Conservation (phyloP, 1,140 invertebrate species). For the Pissodes strobi region DNA sequence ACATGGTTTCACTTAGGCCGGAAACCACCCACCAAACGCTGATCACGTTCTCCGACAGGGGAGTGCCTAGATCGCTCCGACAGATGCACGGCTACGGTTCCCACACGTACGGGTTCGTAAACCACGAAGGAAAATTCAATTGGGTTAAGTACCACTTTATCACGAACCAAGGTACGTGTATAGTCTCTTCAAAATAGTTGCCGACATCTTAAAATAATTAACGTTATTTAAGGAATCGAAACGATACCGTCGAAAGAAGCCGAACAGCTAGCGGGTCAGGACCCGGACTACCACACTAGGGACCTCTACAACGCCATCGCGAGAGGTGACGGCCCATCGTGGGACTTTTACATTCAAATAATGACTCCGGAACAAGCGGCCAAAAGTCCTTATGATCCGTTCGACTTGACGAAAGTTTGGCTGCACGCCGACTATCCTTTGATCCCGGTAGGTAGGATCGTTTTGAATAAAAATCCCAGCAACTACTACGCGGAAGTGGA, state of each 20-base stretch:
- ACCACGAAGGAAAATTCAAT: slow-evolving; percentile 61
- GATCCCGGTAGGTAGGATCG: slow-evolving; percentile 80
- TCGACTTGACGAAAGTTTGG: slow-evolving; percentile 77
- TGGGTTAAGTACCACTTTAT: slow-evolving; percentile 78
- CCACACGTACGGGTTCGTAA: slow-evolving; percentile 74
- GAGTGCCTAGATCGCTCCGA: slow-evolving; percentile 82
- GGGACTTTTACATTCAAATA: slow-evolving; percentile 66
- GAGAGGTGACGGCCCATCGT: slow-evolving; percentile 70
- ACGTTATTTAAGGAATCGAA: slow-evolving; percentile 63
- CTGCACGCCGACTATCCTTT: slow-evolving; percentile 81
- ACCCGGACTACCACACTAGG: slow-evolving; percentile 75
- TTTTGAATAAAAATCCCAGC: slow-evolving; percentile 76
- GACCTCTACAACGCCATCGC: slow-evolving; percentile 80
- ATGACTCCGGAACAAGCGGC: slow-evolving; percentile 60
- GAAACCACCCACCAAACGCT: slow-evolving; percentile 82
- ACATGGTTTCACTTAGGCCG: slow-evolving; percentile 82
- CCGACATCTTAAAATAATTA: background rate
- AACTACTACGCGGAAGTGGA: slow-evolving; percentile 91
- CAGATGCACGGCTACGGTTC: slow-evolving; percentile 77
- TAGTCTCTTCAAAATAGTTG: too few species aligned
- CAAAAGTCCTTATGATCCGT: slow-evolving; percentile 65
- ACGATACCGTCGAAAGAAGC: slow-evolving; percentile 65
- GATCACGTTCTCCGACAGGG: slow-evolving; percentile 85
- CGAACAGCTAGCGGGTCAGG: slow-evolving; percentile 61
- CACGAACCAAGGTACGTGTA: slow-evolving; percentile 72